Evolutionary conservation across 2,888 invertebrate genomes (phyloP).

Genomic region (Oxyteleia sp.): DNA sequence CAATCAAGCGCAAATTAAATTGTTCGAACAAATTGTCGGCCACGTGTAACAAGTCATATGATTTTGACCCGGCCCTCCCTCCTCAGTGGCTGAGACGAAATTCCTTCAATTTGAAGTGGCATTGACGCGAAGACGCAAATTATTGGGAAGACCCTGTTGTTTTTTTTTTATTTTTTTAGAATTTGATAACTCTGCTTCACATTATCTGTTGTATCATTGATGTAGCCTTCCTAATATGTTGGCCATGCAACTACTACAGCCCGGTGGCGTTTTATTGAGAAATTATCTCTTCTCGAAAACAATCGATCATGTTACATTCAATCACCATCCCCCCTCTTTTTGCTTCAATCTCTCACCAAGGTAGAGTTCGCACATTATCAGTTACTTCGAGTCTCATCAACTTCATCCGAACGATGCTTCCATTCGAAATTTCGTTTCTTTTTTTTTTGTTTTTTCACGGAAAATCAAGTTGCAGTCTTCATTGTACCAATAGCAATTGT

Average conservation of each 20-base stretch:
- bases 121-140: constrained; percentile 82
- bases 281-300: constrained; percentile 80
- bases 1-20: not conserved
- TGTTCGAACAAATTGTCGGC: not conserved
- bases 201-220: constrained; percentile 45
- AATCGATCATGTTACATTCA: constrained; percentile 63
- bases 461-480: constrained; percentile 12
- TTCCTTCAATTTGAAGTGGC: constrained; percentile 13
- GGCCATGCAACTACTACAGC: constrained; percentile 86
- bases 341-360: constrained; percentile 75
- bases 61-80: not conserved
- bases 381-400: constrained; percentile 81
- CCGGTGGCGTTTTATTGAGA: constrained; percentile 88
- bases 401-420: no score
- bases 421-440: constrained; percentile 24
- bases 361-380: constrained; percentile 76
- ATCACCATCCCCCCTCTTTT: constrained; percentile 75
- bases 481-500: constrained; percentile 67
- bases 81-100: constrained; percentile 11
- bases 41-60: not conserved
- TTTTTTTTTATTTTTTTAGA: no score
- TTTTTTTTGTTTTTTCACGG: constrained; percentile 19
- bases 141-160: constrained; percentile 76
- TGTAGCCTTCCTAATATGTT: constrained; percentile 74
- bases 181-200: constrained; percentile 34